A percentile compares a stretch with the other conserved stretches of the same genome.
phyloP scores from a whole-genome alignment of 2,888 invertebrate genomes.

The Autographa gamma region DNA sequence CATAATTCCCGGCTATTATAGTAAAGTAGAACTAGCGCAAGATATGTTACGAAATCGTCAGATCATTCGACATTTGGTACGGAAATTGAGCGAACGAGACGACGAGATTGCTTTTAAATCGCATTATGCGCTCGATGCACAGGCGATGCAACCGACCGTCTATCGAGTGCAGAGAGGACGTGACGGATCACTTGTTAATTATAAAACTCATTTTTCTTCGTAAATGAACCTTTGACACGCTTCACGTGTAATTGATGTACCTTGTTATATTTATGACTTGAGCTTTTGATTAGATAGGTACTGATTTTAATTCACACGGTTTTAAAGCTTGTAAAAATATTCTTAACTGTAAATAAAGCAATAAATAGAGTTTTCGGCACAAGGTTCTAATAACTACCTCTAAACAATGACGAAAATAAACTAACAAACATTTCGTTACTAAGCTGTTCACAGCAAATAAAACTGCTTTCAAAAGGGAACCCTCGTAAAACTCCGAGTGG shows the following conservation, averaged over 20 bases:
- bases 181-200: constrained; percentile 61
- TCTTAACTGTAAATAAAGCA: constrained; percentile 7
- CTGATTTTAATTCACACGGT: constrained; percentile 11
- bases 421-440: constrained; percentile 58
- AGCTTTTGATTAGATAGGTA: constrained; percentile 32
- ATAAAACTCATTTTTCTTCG: constrained; percentile 59
- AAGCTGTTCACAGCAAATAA: constrained; percentile 58
- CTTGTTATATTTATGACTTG: constrained; percentile 36
- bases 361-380: constrained; percentile 1
- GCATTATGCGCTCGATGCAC: constrained; percentile 75
- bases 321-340: constrained; percentile 15
- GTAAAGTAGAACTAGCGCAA: constrained; percentile 38
- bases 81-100: constrained; percentile 82
- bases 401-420: constrained; percentile 50
- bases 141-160: constrained; percentile 63
- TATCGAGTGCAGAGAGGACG: constrained; percentile 53
- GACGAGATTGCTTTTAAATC: constrained; percentile 86
- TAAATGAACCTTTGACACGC: constrained; percentile 48
- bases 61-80: constrained; percentile 73
- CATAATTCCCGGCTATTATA: constrained; percentile 30
- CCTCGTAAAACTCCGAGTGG: constrained; percentile 62
- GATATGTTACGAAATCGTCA: constrained; percentile 53
- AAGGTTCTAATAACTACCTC: constrained; percentile 17
- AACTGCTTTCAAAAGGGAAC: constrained; percentile 65
- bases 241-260: constrained; percentile 46